Percentiles rank a stretch among this genome's conserved stretches.
phyloP scores from a whole-genome alignment of 2,113 vertebrate genomes.

The Carettochelys insculpta region DNA sequence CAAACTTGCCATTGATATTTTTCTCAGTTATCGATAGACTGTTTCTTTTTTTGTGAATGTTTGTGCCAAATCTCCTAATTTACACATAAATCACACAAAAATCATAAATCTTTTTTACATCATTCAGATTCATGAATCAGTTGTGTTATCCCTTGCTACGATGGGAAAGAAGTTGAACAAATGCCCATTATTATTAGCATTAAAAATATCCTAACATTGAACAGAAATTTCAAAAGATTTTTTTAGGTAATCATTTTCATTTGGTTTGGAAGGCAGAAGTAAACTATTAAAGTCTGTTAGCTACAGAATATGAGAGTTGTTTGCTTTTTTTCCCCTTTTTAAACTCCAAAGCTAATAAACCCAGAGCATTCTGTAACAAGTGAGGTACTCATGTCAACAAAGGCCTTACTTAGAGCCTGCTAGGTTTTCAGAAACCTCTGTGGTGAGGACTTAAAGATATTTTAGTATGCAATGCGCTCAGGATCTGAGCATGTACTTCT shows the following conservation, averaged over 20 bases:
- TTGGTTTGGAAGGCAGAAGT: constrained; percentile 17
- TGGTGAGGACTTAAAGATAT: constrained; percentile 58
- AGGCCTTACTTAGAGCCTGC: constrained; percentile 57
- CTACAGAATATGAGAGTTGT: constrained; percentile 14
- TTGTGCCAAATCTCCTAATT: constrained; percentile 45
- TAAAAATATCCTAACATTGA: constrained; percentile 17
- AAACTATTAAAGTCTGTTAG: neutral
- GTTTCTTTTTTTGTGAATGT: constrained; percentile 30
- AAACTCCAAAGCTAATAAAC: constrained; percentile 63
- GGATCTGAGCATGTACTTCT: constrained; percentile 11
- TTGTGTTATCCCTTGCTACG: neutral
- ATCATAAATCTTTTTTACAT: constrained; percentile 6
- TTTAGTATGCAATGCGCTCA: constrained; percentile 16
- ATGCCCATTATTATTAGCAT: neutral
- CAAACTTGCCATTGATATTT: constrained; percentile 35
- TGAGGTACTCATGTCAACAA: constrained; percentile 71
- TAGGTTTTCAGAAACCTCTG: constrained; percentile 61
- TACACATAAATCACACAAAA: constrained; percentile 27
- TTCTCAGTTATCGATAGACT: constrained; percentile 25
- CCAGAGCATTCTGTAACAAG: constrained; percentile 16
- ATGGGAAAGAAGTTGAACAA: constrained; percentile 25
- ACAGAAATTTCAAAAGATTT: neutral
- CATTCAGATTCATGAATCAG: constrained; percentile 6
- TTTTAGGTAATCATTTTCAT: constrained; percentile 14
- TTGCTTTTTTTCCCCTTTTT: constrained; percentile 42